A percentile compares a stretch with the other conserved stretches of the same genome.
phyloP scores from a whole-genome alignment of 2,797 vertebrate genomes.

The Microchirus variegatus region DNA sequence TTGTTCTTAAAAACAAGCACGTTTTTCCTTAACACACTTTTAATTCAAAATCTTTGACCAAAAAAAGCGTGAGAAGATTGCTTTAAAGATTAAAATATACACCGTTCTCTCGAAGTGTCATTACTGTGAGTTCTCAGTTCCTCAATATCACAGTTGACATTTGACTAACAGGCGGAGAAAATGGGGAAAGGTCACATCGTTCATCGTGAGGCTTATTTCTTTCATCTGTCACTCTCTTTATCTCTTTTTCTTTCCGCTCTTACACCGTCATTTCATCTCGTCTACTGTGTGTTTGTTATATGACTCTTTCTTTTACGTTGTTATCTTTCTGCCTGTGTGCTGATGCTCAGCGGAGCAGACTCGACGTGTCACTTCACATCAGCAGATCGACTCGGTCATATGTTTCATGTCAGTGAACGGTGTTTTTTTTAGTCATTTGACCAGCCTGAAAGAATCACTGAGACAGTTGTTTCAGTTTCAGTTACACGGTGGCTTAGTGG shows the following conservation, averaged over 20 bases:
- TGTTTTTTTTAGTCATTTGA: no score
- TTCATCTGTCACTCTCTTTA: slow-evolving; percentile 4
- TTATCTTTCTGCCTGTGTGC: background rate
- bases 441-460: no score
- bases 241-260: background rate
- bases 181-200: slow-evolving; percentile 35
- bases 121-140: background rate
- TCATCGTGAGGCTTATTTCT: slow-evolving; percentile 11
- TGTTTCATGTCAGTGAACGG: background rate
- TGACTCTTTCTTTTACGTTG: background rate
- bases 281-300: slow-evolving; percentile 5
- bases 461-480: no score
- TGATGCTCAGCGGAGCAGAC: background rate
- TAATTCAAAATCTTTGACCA: slow-evolving; percentile 5
- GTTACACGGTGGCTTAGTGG: no score
- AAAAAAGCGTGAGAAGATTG: background rate
- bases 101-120: no score
- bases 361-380: slow-evolving; percentile 29
- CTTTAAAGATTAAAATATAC: slow-evolving; percentile 3
- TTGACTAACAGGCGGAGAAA: slow-evolving; percentile 19
- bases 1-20: no score
- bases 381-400: slow-evolving; percentile 22
- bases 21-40: background rate
- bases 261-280: background rate
- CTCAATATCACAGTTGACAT: slow-evolving; percentile 19